Evolutionary conservation across 2,888 invertebrate species (phyloP).

Genomic region (Diarsia rubi): DNA sequence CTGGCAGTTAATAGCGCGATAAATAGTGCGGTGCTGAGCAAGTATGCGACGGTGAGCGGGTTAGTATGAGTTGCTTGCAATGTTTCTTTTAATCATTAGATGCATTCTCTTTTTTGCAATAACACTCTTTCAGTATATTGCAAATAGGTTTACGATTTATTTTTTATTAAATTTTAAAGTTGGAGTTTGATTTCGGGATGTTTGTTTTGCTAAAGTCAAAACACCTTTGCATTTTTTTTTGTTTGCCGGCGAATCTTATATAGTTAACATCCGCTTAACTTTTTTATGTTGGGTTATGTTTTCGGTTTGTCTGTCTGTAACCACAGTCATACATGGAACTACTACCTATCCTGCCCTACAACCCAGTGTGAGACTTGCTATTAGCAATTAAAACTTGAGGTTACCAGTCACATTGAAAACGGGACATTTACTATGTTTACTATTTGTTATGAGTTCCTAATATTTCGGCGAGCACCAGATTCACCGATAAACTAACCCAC

Average conservation of each 20-base stretch:
- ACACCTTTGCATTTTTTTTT: neutral
- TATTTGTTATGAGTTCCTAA: too few species aligned
- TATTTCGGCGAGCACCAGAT: too few species aligned
- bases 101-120: neutral
- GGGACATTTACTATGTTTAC: too few species aligned
- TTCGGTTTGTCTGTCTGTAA: neutral
- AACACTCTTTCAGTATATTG: neutral
- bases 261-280: neutral
- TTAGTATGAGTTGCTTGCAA: neutral
- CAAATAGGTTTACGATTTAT: too few species aligned
- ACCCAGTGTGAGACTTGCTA: neutral
- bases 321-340: neutral
- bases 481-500: too few species aligned
- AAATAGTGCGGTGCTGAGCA: slow-evolving; percentile 70
- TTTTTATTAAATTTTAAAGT: neutral
- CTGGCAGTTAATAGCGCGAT: slow-evolving; percentile 84
- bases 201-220: neutral
- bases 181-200: neutral
- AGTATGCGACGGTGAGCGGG: slow-evolving; percentile 43
- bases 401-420: too few species aligned
- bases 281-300: neutral
- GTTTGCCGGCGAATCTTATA: neutral
- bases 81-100: neutral
- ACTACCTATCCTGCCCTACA: neutral
- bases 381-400: neutral